phyloP scores from a whole-genome alignment of 2,797 vertebrate species.

The Gouania willdenowi region DNA sequence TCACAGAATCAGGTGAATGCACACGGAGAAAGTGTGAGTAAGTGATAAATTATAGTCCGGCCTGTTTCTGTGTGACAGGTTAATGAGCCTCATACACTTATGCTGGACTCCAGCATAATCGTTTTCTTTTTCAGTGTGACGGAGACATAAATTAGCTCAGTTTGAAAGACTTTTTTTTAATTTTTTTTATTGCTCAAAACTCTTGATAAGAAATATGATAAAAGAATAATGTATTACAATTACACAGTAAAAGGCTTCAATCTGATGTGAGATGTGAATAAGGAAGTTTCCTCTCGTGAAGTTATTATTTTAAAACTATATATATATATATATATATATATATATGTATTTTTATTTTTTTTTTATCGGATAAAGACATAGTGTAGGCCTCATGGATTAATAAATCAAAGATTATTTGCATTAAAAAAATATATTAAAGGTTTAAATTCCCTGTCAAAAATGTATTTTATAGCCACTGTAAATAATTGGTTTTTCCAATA shows the following conservation, averaged over 20 bases:
- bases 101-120: background rate
- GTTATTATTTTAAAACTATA: conserved; percentile 23
- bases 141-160: background rate
- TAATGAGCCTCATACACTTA: background rate
- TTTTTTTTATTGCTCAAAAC: conserved; percentile 5
- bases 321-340: too few relatives aligned
- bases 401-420: too few relatives aligned
- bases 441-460: too few relatives aligned
- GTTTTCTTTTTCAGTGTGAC: background rate
- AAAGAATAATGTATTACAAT: conserved; percentile 1
- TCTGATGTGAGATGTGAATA: conserved; percentile 13
- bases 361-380: too few relatives aligned
- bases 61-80: background rate
- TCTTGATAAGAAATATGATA: background rate
- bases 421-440: too few relatives aligned
- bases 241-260: conserved; percentile 11
- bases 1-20: background rate
- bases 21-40: background rate
- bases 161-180: conserved; percentile 1
- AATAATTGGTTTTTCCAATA: too few relatives aligned
- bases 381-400: too few relatives aligned
- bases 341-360: too few relatives aligned
- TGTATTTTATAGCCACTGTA: too few relatives aligned
- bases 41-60: background rate
- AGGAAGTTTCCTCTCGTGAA: conserved; percentile 19